These are phyloP conservation scores for Nephrotoma flavescens DNA, from an alignment of 2,888 invertebrate genomes.

Conservation along the genomic window DNA sequence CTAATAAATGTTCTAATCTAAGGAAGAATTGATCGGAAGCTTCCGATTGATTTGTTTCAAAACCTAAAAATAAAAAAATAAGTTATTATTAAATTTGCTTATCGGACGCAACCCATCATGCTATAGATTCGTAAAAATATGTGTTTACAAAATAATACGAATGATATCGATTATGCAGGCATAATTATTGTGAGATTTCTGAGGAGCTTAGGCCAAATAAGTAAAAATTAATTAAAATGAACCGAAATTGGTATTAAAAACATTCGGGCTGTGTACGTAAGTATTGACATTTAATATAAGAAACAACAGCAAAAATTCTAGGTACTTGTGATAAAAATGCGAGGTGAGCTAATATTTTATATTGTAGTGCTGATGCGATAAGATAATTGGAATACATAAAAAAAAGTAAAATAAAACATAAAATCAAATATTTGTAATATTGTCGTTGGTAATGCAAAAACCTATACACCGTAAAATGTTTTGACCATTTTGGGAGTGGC, in stretches of 20 bases:
- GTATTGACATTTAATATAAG: background rate
- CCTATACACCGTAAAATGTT: background rate
- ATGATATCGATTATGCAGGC: background rate
- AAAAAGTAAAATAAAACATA: background rate
- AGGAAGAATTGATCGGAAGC: constrained; percentile 48
- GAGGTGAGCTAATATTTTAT: background rate
- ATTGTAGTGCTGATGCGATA: background rate
- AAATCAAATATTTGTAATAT: background rate
- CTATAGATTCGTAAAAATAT: background rate
- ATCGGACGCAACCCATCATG: background rate
- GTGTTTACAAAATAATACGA: background rate
- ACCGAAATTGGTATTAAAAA: background rate
- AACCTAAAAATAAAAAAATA: constrained; percentile 24
- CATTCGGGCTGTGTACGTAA: background rate
- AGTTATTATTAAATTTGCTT: background rate
- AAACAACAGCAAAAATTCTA: background rate
- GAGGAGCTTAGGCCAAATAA: background rate
- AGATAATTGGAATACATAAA: background rate
- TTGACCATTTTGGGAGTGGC: background rate
- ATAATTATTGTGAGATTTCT: background rate
- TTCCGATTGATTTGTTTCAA: constrained; percentile 36
- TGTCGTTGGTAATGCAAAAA: background rate
- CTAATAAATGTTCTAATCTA: constrained; percentile 59
- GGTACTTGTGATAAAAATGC: background rate
- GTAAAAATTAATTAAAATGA: background rate